These are phyloP conservation scores for Gymnobelideus leadbeateri DNA, from an alignment of 2,113 vertebrate genomes.

Conservation along the genomic window DNA sequence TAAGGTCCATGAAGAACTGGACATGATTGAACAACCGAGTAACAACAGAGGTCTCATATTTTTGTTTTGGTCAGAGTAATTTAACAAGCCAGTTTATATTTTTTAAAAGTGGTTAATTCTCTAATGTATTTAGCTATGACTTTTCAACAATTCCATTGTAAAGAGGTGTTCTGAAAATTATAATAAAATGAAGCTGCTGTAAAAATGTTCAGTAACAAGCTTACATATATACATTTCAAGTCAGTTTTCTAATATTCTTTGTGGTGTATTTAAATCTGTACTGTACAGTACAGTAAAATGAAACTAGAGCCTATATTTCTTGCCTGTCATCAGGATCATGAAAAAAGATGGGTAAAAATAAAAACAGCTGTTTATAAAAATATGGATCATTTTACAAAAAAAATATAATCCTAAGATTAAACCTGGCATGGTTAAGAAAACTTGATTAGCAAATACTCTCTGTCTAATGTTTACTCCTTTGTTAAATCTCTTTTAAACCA, in stretches of 20 bases:
- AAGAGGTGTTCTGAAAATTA: neutral
- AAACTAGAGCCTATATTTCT: too few species aligned
- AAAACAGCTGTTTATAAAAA: neutral
- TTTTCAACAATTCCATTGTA: neutral
- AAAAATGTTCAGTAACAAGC: neutral
- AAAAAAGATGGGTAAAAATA: neutral
- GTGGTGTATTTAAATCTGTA: neutral
- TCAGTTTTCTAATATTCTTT: neutral
- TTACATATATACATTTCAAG: neutral
- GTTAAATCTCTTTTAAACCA: neutral
- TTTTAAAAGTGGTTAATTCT: neutral
- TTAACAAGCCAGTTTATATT: neutral
- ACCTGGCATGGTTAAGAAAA: neutral
- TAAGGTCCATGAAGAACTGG: too few species aligned
- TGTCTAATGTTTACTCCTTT: neutral
- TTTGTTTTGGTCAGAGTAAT: neutral
- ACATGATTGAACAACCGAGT: too few species aligned
- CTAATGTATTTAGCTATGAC: neutral
- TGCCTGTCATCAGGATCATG: neutral
- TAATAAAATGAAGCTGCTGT: neutral
- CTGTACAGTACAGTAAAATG: too few species aligned
- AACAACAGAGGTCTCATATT: neutral
- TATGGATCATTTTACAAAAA: too few species aligned
- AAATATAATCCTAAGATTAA: neutral
- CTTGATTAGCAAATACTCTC: neutral